Evolutionary conservation across 2,888 invertebrate genomes (phyloP).

Genomic region (Carpatolechia fugitivella): DNA sequence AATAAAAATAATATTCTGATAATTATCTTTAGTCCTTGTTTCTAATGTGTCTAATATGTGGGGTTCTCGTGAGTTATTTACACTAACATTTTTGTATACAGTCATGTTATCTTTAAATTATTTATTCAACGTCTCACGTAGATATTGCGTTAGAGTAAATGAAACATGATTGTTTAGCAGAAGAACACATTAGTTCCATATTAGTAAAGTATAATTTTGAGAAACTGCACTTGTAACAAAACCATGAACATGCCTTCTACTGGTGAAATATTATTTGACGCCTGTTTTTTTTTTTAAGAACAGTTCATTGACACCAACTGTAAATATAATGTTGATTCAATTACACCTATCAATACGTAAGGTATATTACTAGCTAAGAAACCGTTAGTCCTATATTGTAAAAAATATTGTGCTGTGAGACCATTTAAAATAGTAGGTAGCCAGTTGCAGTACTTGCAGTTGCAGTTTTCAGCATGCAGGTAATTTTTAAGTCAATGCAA

Average conservation of each 20-base stretch:
- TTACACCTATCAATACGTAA: conserved; percentile 52
- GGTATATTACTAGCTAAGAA: conserved; percentile 31
- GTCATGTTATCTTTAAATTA: too few species aligned
- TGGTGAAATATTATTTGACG: conserved; percentile 49
- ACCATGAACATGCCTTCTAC: conserved; percentile 72
- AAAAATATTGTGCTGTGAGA: conserved; percentile 53
- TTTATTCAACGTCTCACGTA: too few species aligned
- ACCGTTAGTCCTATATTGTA: conserved; percentile 12
- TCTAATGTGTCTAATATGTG: too few species aligned
- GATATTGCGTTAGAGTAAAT: too few species aligned
- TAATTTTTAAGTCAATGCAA: not conserved
- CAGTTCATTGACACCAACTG: conserved; percentile 37
- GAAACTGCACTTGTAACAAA: conserved; percentile 20
- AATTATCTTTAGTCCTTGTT: too few species aligned
- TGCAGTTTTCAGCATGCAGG: not conserved
- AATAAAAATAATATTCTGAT: too few species aligned
- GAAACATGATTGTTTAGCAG: not conserved
- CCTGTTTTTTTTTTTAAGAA: conserved; percentile 33
- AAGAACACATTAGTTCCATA: not conserved
- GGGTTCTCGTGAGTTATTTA: too few species aligned
- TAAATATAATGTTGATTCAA: conserved; percentile 30
- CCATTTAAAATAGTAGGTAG: conserved; percentile 17
- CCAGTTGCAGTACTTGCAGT: not conserved
- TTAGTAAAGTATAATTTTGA: not conserved
- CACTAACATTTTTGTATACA: too few species aligned